Conservation (phyloP, 2,888 invertebrate species). For the Eristalinus aeneus region DNA sequence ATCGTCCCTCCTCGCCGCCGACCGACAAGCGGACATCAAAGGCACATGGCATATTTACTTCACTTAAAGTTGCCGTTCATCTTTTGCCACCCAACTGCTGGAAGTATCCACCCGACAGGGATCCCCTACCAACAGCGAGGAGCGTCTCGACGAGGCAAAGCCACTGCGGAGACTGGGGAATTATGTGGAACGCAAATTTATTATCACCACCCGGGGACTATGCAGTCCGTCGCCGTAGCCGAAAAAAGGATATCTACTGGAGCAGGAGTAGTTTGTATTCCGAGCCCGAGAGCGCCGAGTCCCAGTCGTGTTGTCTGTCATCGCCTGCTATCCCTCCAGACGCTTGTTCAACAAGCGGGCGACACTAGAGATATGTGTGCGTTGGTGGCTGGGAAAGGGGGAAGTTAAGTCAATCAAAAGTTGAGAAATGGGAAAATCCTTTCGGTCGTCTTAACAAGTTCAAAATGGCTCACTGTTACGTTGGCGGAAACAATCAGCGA, state of each 20-base stretch:
- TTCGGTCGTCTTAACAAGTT: background rate
- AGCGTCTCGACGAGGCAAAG: too few species aligned
- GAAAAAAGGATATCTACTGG: background rate
- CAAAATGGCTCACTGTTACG: background rate
- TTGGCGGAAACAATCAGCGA: background rate
- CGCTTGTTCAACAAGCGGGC: background rate
- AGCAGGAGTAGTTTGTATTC: background rate
- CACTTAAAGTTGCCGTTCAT: constrained; percentile 13
- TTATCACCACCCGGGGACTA: background rate
- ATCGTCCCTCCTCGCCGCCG: background rate
- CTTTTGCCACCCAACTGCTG: background rate
- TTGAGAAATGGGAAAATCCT: constrained; percentile 18
- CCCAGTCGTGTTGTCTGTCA: background rate
- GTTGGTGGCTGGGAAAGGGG: background rate
- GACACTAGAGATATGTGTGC: background rate
- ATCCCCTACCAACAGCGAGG: background rate
- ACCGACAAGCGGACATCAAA: constrained; percentile 25
- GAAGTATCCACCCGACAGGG: too few species aligned
- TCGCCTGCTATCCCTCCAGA: background rate
- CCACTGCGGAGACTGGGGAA: background rate
- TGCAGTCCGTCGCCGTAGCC: background rate
- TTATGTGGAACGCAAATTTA: constrained; percentile 4
- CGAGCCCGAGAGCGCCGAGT: background rate
- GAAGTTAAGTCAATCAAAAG: constrained; percentile 40
- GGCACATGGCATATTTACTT: constrained; percentile 21